Evolutionary conservation across 2,888 invertebrate genomes (phyloP).

Genomic region (Gonocerus acuteangulatus): DNA sequence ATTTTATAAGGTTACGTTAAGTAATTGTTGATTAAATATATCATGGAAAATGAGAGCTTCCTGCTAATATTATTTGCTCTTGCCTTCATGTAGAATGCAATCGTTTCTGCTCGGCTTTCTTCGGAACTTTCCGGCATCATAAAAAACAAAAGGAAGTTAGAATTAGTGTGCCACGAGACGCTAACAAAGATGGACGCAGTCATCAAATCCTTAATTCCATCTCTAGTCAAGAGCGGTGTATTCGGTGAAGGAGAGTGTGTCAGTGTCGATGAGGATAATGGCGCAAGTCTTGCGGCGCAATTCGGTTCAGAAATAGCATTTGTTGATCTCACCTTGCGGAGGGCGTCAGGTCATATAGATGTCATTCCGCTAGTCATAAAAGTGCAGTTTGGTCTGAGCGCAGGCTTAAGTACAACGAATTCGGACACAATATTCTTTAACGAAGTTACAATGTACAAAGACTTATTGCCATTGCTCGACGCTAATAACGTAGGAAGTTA

Average conservation of each 20-base stretch:
- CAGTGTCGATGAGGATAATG: background rate
- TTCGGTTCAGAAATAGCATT: background rate
- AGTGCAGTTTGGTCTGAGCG: background rate
- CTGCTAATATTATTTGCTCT: too few relatives aligned
- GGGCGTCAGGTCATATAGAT: background rate
- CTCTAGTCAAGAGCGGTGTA: background rate
- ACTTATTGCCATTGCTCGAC: conserved; percentile 33
- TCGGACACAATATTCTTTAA: conserved; percentile 29
- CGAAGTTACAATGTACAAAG: conserved; percentile 34
- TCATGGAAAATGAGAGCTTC: too few relatives aligned
- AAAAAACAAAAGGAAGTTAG: too few relatives aligned
- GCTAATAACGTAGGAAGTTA: conserved; percentile 24
- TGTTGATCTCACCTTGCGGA: background rate
- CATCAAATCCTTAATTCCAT: background rate
- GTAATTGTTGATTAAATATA: too few relatives aligned
- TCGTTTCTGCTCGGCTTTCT: too few relatives aligned
- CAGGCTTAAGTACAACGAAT: background rate
- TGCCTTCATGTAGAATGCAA: too few relatives aligned
- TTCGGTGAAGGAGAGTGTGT: background rate
- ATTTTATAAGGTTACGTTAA: too few relatives aligned
- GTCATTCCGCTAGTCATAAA: background rate
- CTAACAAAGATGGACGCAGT: too few relatives aligned
- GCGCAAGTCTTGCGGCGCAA: background rate
- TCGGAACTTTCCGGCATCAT: too few relatives aligned
- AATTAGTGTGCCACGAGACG: too few relatives aligned